These are phyloP conservation scores for Enoplosus armatus DNA, from an alignment of 2,797 vertebrate genomes.

Conservation along the genomic window DNA sequence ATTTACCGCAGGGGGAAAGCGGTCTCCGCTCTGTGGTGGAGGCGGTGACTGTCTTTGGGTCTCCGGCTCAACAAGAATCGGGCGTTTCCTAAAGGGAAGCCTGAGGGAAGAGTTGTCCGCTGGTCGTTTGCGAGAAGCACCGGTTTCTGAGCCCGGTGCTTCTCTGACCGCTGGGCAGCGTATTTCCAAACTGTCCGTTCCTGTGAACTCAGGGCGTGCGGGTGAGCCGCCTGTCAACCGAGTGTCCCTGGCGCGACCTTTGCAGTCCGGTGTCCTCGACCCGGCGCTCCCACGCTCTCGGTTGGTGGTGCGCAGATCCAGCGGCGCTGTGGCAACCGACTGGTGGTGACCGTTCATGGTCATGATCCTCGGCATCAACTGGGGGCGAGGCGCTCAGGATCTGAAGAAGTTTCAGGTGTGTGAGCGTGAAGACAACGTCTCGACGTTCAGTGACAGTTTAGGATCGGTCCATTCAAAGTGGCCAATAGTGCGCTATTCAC, in stretches of 20 bases:
- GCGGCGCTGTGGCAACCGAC: conserved; percentile 75
- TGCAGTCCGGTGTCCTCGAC: conserved; percentile 42
- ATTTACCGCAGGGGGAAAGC: neutral
- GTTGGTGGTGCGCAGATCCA: conserved; percentile 83
- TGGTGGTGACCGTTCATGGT: conserved; percentile 82
- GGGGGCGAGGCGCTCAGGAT: neutral
- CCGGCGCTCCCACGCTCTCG: conserved; percentile 69
- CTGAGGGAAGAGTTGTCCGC: conserved; percentile 54
- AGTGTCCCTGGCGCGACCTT: conserved; percentile 37
- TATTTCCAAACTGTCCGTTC: conserved; percentile 29
- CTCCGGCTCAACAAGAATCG: conserved; percentile 63
- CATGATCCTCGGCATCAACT: conserved; percentile 79
- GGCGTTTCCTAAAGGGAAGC: conserved; percentile 87
- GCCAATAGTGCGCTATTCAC: conserved; percentile 45
- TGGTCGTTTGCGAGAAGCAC: conserved; percentile 40
- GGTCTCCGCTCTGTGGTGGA: neutral
- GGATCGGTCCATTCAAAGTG: conserved; percentile 42
- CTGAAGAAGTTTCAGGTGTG: conserved; percentile 47
- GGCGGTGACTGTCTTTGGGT: conserved; percentile 31
- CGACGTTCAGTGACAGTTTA: conserved; percentile 21
- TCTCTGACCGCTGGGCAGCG: neutral
- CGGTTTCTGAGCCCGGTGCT: conserved; percentile 16
- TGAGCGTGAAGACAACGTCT: conserved; percentile 30
- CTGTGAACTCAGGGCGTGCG: conserved; percentile 44
- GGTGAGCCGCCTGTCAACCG: conserved; percentile 48